These are phyloP conservation scores for Hirtodrosophila trivittata DNA, from an alignment of 2,888 invertebrate genomes.

Conservation along the genomic window DNA sequence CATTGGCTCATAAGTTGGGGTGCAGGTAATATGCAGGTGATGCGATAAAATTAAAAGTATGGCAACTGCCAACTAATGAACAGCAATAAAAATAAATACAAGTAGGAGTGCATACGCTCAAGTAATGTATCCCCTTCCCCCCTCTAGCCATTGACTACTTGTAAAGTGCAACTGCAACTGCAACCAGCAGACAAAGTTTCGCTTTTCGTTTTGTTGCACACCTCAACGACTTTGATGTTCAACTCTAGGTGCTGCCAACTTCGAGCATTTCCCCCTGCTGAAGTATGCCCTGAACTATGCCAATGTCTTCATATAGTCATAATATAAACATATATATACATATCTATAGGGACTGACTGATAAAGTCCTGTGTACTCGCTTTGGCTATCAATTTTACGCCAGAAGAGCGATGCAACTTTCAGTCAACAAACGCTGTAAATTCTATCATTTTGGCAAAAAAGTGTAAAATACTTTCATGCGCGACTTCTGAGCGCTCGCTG, in stretches of 20 bases:
- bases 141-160: slow-evolving; percentile 9
- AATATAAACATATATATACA: background rate
- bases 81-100: slow-evolving; percentile 74
- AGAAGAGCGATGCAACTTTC: slow-evolving; percentile 26
- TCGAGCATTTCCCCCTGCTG: slow-evolving; percentile 1
- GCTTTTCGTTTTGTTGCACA: slow-evolving; percentile 46
- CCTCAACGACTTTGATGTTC: slow-evolving; percentile 60
- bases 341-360: background rate
- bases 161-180: slow-evolving; percentile 23
- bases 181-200: slow-evolving; percentile 59
- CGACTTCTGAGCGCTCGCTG: slow-evolving; percentile 22
- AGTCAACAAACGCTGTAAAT: slow-evolving; percentile 26
- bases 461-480: slow-evolving; percentile 32
- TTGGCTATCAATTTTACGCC: slow-evolving; percentile 50
- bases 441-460: slow-evolving; percentile 9
- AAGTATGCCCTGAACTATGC: slow-evolving; percentile 53
- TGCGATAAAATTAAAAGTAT: slow-evolving; percentile 71
- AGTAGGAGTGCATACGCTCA: slow-evolving; percentile 2
- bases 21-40: slow-evolving; percentile 38
- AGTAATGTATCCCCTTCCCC: background rate
- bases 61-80: slow-evolving; percentile 72
- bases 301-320: slow-evolving; percentile 56
- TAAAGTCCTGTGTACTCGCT: slow-evolving; percentile 1
- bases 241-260: slow-evolving; percentile 30
- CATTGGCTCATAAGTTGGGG: slow-evolving; percentile 29